A percentile compares a stretch with the other conserved stretches of the same genome.
phyloP scores from a whole-genome alignment of 2,113 vertebrate genomes.

The Cheilinus undulatus region DNA sequence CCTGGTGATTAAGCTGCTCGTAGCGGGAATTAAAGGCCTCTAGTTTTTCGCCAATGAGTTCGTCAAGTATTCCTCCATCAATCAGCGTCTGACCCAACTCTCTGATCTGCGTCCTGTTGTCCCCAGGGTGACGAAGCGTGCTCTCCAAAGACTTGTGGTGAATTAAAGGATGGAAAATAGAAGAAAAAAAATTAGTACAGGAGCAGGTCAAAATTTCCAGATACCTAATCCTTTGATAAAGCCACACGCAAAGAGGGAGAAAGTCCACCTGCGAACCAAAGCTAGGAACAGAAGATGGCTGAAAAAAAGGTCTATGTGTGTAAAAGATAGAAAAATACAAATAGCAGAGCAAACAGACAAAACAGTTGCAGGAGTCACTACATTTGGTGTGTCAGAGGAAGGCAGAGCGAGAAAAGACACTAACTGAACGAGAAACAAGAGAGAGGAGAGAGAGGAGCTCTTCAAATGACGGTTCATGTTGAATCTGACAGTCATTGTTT shows the following conservation, averaged over 20 bases:
- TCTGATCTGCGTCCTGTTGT: slow-evolving; percentile 97
- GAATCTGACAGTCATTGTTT: slow-evolving; percentile 51
- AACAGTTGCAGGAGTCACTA: slow-evolving; percentile 21
- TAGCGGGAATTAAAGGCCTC: slow-evolving; percentile 93
- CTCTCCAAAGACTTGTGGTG: slow-evolving; percentile 89
- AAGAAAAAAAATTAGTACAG: neutral
- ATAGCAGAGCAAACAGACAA: slow-evolving; percentile 43
- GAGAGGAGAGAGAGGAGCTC: slow-evolving; percentile 37
- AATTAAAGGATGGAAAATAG: slow-evolving; percentile 29
- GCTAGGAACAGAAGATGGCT: neutral
- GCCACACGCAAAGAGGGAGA: neutral
- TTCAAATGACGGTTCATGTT: slow-evolving; percentile 45
- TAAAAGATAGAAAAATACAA: neutral
- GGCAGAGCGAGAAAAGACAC: slow-evolving; percentile 19
- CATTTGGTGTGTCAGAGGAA: slow-evolving; percentile 32
- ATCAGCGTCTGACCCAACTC: slow-evolving; percentile 97
- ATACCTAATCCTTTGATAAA: neutral
- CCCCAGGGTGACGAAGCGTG: slow-evolving; percentile 92
- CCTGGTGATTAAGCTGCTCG: slow-evolving; percentile 92
- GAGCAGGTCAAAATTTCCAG: neutral
- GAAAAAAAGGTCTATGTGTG: neutral
- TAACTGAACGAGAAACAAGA: slow-evolving; percentile 24
- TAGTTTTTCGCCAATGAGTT: slow-evolving; percentile 96
- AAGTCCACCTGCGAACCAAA: no score
- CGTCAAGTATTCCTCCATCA: slow-evolving; percentile 97